Evolutionary conservation across 2,888 invertebrate species (phyloP).

Genomic region (Lochmaea crataegi): DNA sequence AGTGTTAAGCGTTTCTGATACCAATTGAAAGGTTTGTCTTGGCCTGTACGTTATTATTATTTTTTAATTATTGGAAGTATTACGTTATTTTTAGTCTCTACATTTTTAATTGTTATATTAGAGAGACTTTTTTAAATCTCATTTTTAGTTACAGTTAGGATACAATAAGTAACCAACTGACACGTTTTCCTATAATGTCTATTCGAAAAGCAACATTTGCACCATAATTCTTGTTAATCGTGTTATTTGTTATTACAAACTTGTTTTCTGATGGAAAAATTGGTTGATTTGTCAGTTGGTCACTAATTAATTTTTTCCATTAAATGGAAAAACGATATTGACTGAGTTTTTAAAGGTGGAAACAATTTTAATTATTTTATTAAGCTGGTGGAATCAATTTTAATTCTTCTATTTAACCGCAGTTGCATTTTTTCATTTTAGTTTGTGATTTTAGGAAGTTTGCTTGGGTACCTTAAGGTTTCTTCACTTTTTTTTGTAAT

Average conservation of each 20-base stretch:
- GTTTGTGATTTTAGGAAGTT: not conserved
- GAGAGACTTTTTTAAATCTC: constrained; percentile 42
- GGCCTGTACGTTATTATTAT: constrained; percentile 27
- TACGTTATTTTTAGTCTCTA: constrained; percentile 43
- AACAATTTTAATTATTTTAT: constrained; percentile 30
- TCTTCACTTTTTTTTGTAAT: constrained; percentile 2
- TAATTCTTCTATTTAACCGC: constrained; percentile 22
- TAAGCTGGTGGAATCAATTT: constrained; percentile 19
- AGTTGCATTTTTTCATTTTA: constrained; percentile 30
- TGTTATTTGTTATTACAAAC: too few species aligned
- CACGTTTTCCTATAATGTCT: too few species aligned
- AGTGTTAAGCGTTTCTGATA: not conserved
- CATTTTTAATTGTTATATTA: constrained; percentile 36
- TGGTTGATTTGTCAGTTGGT: not conserved
- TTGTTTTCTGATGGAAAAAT: not conserved
- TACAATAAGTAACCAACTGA: constrained; percentile 14
- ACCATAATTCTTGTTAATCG: too few species aligned
- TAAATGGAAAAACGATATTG: constrained; percentile 46
- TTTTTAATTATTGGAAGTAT: constrained; percentile 32
- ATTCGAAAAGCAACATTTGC: too few species aligned
- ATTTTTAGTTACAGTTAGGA: constrained; percentile 38
- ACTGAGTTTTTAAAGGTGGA: constrained; percentile 46
- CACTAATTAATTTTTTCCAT: constrained; percentile 38
- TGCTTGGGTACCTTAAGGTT: not conserved
- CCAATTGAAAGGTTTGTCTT: constrained; percentile 26